These are phyloP conservation scores for Eueides isabella DNA, from an alignment of 1,140 invertebrate species.

Conservation along the genomic window DNA sequence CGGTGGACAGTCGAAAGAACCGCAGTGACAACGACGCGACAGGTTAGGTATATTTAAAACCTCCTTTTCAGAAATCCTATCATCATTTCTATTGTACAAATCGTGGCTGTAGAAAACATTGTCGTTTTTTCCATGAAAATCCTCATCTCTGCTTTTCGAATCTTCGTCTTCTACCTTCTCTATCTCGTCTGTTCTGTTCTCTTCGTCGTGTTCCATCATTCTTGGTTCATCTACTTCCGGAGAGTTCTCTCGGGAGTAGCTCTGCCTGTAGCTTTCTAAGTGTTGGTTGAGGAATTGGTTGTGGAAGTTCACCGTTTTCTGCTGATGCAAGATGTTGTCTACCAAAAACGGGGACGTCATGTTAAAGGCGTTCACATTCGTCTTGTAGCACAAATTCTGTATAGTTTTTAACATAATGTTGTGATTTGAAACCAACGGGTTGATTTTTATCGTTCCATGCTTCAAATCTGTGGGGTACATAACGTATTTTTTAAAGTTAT, in stretches of 20 bases:
- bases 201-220: constrained; percentile 57
- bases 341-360: constrained; percentile 79
- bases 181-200: constrained; percentile 57
- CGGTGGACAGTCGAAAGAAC: constrained; percentile 62
- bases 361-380: constrained; percentile 57
- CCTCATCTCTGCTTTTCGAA: constrained; percentile 62
- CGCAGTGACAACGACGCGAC: constrained; percentile 60
- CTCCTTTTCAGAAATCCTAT: constrained; percentile 60
- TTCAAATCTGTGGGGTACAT: constrained; percentile 75
- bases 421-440: constrained; percentile 60
- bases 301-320: constrained; percentile 72
- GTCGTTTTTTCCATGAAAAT: constrained; percentile 61
- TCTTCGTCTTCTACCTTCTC: constrained; percentile 76
- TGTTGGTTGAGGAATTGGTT: constrained; percentile 80
- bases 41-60: constrained; percentile 69
- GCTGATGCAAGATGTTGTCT: constrained; percentile 78
- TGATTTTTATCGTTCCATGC: constrained; percentile 67
- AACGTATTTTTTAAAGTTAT: constrained; percentile 42
- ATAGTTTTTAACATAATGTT: constrained; percentile 79
- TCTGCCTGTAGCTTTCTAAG: constrained; percentile 70
- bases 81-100: constrained; percentile 58
- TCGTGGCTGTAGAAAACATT: constrained; percentile 58
- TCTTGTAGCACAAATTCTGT: constrained; percentile 68
- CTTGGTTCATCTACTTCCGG: constrained; percentile 67
- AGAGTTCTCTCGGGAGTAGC: constrained; percentile 67